Base-by-base conservation (phyloP, 2,797 vertebrate genomes). In the Pachyuromys duprasi region DNA sequence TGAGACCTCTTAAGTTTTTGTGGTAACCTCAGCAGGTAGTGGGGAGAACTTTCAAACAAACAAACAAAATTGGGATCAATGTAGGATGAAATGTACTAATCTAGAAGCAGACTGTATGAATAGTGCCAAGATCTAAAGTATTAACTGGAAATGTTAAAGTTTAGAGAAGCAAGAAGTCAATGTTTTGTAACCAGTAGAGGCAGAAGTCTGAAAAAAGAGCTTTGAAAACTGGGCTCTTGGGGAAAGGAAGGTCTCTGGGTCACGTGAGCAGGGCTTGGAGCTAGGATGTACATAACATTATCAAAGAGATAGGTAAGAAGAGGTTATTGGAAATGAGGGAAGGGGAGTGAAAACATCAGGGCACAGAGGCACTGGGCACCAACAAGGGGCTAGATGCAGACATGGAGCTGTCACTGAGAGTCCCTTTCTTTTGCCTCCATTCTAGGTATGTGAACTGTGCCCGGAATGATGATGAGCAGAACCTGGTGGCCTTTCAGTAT, bases 371-470 rank as follows among this genome's bases (percentile, higher is more conserved):
- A 2, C 26, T 18, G 2, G 18, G 55, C 31, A 0, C 24, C 20
- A 12, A 2, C 13, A 36, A 70, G 49, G 11, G 18, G 20, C 1
- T n/a, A 42, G 63, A 53, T 13, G 5, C 13, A 67, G 55, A 53
- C 8, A 22, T 7, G 36, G 31, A 49, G 49, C 53, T 82, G 33
- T 31, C 0, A 14, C 60, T 60, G 3, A 18, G 36, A 3, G 76
- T 75, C 75, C 33, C 67, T 65, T 18, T 69, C 62, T 67, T 65
- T 12, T 69, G 14, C 49, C 60, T 82, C 57, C 5, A 74, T 7
- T 63, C 76, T 88, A 99, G 98, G 90, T 99, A 98, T 86, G 98
- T 98, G 95, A 98, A 98, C 96, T 98, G 98, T 74, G 98, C 98
- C 90, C 94, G 96, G 55, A 95, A 98, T 15, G 97, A 98, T 0